Conservation (phyloP, 2,797 vertebrate species). For the Streptopelia turtur region DNA sequence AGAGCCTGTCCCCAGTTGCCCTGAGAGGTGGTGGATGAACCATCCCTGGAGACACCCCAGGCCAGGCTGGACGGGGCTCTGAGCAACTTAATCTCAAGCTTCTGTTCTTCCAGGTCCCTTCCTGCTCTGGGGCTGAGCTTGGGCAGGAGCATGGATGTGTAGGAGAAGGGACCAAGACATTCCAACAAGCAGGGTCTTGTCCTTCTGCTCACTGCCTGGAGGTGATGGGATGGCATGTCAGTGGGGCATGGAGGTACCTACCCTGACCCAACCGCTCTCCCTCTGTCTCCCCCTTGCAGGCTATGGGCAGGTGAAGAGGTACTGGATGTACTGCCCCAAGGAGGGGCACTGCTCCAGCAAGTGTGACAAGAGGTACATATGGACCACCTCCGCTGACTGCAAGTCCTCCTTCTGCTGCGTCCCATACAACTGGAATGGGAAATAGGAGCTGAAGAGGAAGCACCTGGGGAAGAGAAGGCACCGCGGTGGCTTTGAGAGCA, state of each 20-base stretch:
- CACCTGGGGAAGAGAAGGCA: not conserved
- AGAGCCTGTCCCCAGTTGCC: too few species aligned
- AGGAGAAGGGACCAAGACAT: not conserved
- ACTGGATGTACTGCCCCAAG: constrained; percentile 17
- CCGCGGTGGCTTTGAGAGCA: not conserved
- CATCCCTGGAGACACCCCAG: too few species aligned
- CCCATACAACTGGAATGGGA: not conserved
- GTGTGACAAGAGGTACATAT: not conserved
- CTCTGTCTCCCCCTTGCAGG: not conserved
- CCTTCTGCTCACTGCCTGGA: not conserved
- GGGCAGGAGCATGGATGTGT: rapidly evolving
- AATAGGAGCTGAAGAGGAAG: not conserved
- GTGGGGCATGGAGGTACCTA: too few species aligned
- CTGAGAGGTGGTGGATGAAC: too few species aligned
- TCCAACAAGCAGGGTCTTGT: not conserved
- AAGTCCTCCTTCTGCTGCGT: constrained; percentile 8
- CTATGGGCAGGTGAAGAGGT: not conserved
- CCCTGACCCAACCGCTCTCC: not conserved
- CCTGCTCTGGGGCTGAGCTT: not conserved
- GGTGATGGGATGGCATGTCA: not conserved
- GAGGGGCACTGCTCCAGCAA: not conserved
- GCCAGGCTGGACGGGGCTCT: too few species aligned
- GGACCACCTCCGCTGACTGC: not conserved
- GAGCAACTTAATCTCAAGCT: not conserved
- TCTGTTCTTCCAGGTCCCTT: not conserved